Evolutionary conservation across 2,113 vertebrate genomes (phyloP).

Genomic region (Psophia crepitans): DNA sequence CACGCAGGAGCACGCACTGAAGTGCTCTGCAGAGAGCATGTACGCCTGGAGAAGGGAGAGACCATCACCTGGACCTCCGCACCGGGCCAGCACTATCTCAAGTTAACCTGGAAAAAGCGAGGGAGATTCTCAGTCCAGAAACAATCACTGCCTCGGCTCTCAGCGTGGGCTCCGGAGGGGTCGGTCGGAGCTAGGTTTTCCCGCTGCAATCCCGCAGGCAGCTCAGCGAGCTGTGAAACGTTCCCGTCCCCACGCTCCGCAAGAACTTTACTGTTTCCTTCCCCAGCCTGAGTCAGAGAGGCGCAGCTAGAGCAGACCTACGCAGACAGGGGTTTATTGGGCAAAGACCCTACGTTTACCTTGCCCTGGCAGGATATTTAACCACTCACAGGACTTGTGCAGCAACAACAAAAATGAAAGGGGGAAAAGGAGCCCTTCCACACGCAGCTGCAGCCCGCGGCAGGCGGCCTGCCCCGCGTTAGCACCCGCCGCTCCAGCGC

Average conservation of each 20-base stretch:
- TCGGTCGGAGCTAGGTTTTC: not conserved
- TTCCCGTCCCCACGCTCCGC: accelerated
- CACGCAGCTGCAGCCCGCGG: not conserved
- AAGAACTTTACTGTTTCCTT: conserved; percentile 54
- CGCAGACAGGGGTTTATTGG: not conserved
- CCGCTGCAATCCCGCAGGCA: not conserved
- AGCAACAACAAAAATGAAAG: not conserved
- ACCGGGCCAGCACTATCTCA: not conserved
- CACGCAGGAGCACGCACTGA: accelerated
- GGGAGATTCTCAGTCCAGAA: conserved; percentile 29
- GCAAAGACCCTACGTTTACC: conserved; percentile 16
- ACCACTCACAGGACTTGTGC: not conserved
- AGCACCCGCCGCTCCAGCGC: not conserved
- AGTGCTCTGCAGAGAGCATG: accelerated
- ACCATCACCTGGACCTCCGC: not conserved
- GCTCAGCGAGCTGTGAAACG: not conserved
- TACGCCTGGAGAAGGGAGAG: not conserved
- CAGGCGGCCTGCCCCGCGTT: not conserved
- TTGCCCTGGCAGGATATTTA: not conserved
- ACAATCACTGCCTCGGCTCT: not conserved
- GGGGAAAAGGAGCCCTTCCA: not conserved
- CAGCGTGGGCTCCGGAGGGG: not conserved
- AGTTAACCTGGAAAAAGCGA: conserved; percentile 7
- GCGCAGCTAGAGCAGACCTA: not conserved
- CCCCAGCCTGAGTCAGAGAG: not conserved